These are phyloP conservation scores for Dallia pectoralis DNA, from an alignment of 2,797 vertebrate species.

Conservation along the genomic window DNA sequence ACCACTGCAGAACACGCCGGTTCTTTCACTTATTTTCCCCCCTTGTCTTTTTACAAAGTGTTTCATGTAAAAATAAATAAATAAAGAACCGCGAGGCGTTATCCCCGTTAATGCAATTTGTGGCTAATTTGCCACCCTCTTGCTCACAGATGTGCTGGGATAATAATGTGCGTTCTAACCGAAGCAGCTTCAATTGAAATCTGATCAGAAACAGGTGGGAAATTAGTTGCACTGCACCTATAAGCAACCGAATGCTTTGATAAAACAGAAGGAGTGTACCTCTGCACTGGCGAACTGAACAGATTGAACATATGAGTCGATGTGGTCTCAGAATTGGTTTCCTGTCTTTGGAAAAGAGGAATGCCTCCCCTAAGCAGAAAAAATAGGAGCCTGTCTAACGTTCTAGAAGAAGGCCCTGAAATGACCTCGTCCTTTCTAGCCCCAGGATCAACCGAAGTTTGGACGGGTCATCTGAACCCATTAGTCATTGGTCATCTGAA, in stretches of 20 bases:
- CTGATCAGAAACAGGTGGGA: conserved; percentile 81
- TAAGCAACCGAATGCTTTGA: neutral
- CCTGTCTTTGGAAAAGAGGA: conserved; percentile 26
- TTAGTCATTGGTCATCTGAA: too few relatives aligned
- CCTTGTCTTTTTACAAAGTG: conserved; percentile 70
- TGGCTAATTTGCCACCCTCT: conserved; percentile 87
- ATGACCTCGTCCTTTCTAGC: conserved; percentile 37
- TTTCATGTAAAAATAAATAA: conserved; percentile 76
- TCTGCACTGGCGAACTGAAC: neutral
- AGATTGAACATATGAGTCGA: neutral
- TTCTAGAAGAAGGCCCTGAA: conserved; percentile 43
- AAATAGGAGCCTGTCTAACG: conserved; percentile 21
- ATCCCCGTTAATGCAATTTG: conserved; percentile 88
- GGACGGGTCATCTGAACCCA: conserved; percentile 70
- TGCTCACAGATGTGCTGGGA: conserved; percentile 76
- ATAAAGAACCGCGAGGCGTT: conserved; percentile 80
- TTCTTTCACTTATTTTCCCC: conserved; percentile 18
- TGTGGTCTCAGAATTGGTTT: neutral
- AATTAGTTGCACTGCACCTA: conserved; percentile 12
- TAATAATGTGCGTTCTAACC: conserved; percentile 79
- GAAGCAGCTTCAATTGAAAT: conserved; percentile 76
- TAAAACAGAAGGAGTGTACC: neutral
- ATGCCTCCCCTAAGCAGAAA: conserved; percentile 29
- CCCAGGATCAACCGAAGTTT: conserved; percentile 72
- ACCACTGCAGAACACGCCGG: conserved; percentile 75